Percentiles rank a stretch among this genome's conserved stretches.
phyloP scores from a whole-genome alignment of 1,140 invertebrate species.

The Nautilus pompilius region DNA sequence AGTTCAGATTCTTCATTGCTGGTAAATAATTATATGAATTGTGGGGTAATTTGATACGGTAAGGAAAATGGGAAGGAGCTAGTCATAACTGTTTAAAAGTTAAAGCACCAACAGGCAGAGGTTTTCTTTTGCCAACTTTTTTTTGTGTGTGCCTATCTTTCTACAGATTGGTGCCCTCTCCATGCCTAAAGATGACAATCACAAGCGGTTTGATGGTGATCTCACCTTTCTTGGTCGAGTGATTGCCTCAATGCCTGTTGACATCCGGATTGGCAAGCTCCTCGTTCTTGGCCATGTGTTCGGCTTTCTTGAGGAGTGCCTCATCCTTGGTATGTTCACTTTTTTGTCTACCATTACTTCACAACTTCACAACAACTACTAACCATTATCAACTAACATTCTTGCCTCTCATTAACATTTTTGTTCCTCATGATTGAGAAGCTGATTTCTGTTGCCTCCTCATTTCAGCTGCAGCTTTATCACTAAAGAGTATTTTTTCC shows the following conservation, averaged over 20 bases:
- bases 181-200: conserved; percentile 57
- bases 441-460: no score
- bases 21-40: no score
- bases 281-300: conserved; percentile 86
- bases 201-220: conserved; percentile 75
- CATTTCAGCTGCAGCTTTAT: conserved; percentile 72
- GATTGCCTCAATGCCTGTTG: conserved; percentile 78
- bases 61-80: no score
- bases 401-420: no score
- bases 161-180: conserved; percentile 62
- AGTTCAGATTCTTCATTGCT: no score
- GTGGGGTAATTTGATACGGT: no score
- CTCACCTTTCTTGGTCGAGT: conserved; percentile 82
- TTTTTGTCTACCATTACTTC: no score
- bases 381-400: no score
- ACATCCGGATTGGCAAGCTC: conserved; percentile 77
- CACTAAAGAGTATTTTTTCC: conserved; percentile 77
- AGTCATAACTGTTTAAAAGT: no score
- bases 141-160: not conserved
- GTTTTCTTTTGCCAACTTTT: not conserved
- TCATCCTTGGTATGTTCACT: conserved; percentile 84
- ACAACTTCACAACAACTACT: no score
- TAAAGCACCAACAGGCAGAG: no score
- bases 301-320: conserved; percentile 76
- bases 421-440: not conserved